phyloP scores from a whole-genome alignment of 2,888 invertebrate genomes.

The Opisthograptis luteolata region DNA sequence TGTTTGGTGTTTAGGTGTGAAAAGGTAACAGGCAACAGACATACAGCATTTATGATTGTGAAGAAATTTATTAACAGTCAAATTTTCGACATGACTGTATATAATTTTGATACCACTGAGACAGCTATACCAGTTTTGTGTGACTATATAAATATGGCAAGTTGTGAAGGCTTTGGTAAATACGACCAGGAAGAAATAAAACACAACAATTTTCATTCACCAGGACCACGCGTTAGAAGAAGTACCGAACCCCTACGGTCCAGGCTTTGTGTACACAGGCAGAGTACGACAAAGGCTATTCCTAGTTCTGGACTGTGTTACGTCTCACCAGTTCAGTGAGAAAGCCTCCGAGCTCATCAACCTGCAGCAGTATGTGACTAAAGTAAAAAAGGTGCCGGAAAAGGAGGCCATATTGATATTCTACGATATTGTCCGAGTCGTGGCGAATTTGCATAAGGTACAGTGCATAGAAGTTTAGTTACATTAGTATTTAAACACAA shows the following conservation, averaged over 20 bases:
- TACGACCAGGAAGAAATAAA: neutral
- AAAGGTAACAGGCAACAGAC: too few species aligned
- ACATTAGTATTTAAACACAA: too few species aligned
- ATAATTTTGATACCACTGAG: too few species aligned
- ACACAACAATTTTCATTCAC: neutral
- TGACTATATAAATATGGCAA: too few species aligned
- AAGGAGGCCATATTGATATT: constrained; percentile 90
- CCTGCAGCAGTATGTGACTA: constrained; percentile 90
- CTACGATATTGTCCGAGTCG: constrained; percentile 89
- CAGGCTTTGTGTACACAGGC: constrained; percentile 84
- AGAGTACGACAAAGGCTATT: constrained; percentile 85
- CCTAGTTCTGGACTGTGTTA: constrained; percentile 89
- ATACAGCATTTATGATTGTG: too few species aligned
- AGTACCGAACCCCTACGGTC: constrained; percentile 72
- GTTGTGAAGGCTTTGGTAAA: too few species aligned
- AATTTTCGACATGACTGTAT: too few species aligned
- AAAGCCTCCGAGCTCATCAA: constrained; percentile 85
- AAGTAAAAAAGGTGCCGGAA: constrained; percentile 89
- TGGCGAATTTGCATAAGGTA: constrained; percentile 89
- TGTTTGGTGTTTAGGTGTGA: too few species aligned
- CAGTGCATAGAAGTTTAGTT: constrained; percentile 21
- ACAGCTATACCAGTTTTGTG: too few species aligned
- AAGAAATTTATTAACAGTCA: too few species aligned
- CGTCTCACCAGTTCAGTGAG: constrained; percentile 86
- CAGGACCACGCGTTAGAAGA: constrained; percentile 89